Conservation (phyloP, 2,113 vertebrate species). For the Nothoprocta perdicaria region DNA sequence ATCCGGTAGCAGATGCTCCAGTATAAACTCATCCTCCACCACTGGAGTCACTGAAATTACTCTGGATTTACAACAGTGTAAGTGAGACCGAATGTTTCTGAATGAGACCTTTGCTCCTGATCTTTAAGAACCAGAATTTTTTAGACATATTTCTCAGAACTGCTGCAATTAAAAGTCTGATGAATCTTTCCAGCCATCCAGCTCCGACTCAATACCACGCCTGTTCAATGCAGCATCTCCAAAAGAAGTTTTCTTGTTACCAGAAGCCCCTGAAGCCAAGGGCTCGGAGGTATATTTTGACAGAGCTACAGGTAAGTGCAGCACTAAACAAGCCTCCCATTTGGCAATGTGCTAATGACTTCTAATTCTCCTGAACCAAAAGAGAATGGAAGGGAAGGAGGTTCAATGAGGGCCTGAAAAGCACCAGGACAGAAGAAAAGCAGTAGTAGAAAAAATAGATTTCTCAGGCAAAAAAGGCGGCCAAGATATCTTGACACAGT, state of each 20-base stretch:
- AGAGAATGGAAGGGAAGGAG: neutral
- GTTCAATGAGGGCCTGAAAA: neutral
- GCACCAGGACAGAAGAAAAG: neutral
- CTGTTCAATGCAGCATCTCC: neutral
- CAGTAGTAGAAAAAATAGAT: neutral
- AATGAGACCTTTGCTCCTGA: neutral
- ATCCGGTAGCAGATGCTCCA: neutral
- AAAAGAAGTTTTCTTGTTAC: neutral
- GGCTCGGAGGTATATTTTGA: neutral
- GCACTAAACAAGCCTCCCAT: neutral
- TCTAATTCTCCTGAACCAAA: neutral
- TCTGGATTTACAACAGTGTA: neutral
- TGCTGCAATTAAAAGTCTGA: neutral
- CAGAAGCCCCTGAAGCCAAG: neutral
- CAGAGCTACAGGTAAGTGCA: neutral
- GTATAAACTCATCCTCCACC: neutral
- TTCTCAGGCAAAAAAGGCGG: neutral
- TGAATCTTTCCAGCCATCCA: rapidly evolving
- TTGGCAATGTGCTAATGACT: neutral
- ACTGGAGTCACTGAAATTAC: neutral
- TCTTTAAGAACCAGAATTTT: neutral
- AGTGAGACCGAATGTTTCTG: neutral
- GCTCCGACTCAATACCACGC: neutral
- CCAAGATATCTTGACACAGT: neutral
- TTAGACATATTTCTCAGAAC: neutral